Conservation (phyloP, 2,888 invertebrate species). For the Hypsopygia costalis region DNA sequence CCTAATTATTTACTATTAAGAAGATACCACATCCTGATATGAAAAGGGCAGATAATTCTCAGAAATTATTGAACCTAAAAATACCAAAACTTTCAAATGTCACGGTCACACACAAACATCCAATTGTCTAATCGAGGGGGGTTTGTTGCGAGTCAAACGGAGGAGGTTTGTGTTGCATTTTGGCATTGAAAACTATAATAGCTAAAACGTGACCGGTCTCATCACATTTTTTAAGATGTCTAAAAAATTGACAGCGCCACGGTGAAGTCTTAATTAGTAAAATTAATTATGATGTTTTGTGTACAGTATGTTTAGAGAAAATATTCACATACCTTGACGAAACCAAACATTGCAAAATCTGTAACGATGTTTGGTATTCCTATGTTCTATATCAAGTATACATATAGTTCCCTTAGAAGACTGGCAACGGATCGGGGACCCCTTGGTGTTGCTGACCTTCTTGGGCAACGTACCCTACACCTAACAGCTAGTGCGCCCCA, state of each 20-base stretch:
- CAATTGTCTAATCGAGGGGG: conserved; percentile 31
- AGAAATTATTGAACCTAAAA: conserved; percentile 34
- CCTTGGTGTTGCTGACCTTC: too few relatives aligned
- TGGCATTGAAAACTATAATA: conserved; percentile 43
- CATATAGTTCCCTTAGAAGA: too few relatives aligned
- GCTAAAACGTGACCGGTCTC: conserved; percentile 39
- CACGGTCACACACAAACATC: conserved; percentile 41
- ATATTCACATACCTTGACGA: background rate
- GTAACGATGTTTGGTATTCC: background rate
- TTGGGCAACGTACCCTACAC: too few relatives aligned
- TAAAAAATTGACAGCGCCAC: conserved; percentile 16
- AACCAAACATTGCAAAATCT: background rate
- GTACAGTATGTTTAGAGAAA: background rate
- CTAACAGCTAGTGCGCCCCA: too few relatives aligned
- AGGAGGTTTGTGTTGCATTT: conserved; percentile 21
- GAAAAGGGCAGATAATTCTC: conserved; percentile 52
- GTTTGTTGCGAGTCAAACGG: conserved; percentile 33
- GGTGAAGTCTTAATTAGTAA: conserved; percentile 16
- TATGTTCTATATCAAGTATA: background rate
- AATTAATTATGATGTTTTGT: conserved; percentile 7
- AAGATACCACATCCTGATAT: background rate
- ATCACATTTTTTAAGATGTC: conserved; percentile 10
- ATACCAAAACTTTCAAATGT: conserved; percentile 45
- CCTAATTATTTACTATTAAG: too few relatives aligned
- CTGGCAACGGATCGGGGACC: too few relatives aligned